phyloP scores from a whole-genome alignment of 2,113 vertebrate species.

The Leptobrachium leishanense region DNA sequence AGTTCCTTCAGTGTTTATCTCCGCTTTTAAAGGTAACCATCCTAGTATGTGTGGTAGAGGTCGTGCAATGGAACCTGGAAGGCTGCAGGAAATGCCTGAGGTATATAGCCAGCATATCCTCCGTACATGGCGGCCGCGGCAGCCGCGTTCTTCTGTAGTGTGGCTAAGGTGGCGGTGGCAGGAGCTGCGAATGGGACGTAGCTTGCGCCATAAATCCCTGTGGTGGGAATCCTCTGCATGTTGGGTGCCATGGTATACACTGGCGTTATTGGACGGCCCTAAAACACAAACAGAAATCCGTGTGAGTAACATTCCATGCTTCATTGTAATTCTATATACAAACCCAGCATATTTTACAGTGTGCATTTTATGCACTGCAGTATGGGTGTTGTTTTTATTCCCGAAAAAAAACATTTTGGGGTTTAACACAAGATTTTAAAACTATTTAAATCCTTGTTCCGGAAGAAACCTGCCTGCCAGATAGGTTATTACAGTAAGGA shows the following conservation, averaged over 20 bases:
- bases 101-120: slow-evolving; percentile 83
- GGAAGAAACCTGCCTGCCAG: no score
- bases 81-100: slow-evolving; percentile 85
- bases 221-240: slow-evolving; percentile 82
- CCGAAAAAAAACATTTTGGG: no score
- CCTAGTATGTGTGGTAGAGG: slow-evolving; percentile 91
- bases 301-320: no score
- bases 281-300: slow-evolving; percentile 24
- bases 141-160: slow-evolving; percentile 89
- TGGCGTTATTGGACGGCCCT: slow-evolving; percentile 94
- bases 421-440: no score
- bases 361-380: no score
- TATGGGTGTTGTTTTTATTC: no score
- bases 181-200: slow-evolving; percentile 87
- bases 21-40: not conserved
- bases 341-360: no score
- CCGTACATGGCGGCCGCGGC: slow-evolving; percentile 79
- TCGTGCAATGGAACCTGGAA: slow-evolving; percentile 93
- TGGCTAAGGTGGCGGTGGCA: slow-evolving; percentile 78
- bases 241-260: slow-evolving; percentile 93
- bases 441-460: no score
- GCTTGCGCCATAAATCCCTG: slow-evolving; percentile 84
- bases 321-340: no score
- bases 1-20: slow-evolving; percentile 76
- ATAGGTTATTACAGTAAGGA: no score